phyloP scores from a whole-genome alignment of 1,140 invertebrate species.

The Hestina assimilis region DNA sequence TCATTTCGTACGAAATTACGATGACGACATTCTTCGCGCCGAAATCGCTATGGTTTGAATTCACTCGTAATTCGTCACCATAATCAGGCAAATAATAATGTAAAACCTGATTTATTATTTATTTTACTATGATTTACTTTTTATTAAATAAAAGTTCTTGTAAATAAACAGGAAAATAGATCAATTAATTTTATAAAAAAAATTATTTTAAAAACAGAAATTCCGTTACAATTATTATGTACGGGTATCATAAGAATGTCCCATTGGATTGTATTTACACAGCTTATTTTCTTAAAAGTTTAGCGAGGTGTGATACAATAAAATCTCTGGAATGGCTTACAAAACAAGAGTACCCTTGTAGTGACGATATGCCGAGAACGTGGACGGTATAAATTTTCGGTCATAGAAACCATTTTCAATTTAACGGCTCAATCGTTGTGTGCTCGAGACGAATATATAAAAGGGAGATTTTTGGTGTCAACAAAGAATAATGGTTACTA shows the following conservation, averaged over 20 bases:
- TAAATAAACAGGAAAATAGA: not conserved
- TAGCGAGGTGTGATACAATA: conserved; percentile 19
- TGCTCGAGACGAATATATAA: conserved; percentile 23
- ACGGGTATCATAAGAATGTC: too few species aligned
- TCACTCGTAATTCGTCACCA: too few species aligned
- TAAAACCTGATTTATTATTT: too few species aligned
- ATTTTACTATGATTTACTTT: too few species aligned
- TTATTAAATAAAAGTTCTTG: too few species aligned
- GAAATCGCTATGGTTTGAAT: too few species aligned
- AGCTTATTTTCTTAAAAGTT: conserved; percentile 1
- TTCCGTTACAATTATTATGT: too few species aligned
- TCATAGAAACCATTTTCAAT: conserved; percentile 76
- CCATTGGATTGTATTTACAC: too few species aligned
- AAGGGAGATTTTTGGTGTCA: not conserved
- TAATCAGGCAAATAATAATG: too few species aligned
- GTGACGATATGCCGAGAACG: conserved; percentile 58
- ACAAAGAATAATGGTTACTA: not conserved
- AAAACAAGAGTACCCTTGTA: conserved; percentile 44
- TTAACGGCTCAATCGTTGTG: conserved; percentile 74
- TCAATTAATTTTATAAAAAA: not conserved
- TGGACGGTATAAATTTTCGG: conserved; percentile 71
- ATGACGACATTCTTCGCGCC: too few species aligned
- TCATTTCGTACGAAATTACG: too few species aligned
- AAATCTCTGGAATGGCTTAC: conserved; percentile 24
- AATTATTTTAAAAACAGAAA: too few species aligned